Conservation (phyloP, 37 sponge, comb jelly and placozoan genomes). For the Beroe ovata region DNA sequence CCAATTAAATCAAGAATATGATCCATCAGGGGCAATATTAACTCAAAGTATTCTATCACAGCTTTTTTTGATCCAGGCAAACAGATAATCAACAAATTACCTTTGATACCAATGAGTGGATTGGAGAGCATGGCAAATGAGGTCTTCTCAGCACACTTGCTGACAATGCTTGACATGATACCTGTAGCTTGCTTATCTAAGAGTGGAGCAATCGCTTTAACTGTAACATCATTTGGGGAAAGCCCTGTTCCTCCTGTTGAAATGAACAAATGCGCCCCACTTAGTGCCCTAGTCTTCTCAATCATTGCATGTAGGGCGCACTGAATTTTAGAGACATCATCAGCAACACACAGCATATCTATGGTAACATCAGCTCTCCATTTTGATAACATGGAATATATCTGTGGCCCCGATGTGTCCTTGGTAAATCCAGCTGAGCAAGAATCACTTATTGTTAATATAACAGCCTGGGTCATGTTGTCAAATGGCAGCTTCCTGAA, state of each 20-base stretch:
- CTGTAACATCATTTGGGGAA: conserved; percentile 89
- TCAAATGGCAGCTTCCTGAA: too few species aligned
- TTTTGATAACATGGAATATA: not conserved
- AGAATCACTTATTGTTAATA: conserved; percentile 80
- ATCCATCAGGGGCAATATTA: not conserved
- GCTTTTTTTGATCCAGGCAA: conserved; percentile 94
- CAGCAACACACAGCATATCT: conserved; percentile 10
- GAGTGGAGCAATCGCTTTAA: conserved; percentile 79
- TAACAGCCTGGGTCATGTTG: not conserved
- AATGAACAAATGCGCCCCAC: conserved; percentile 70
- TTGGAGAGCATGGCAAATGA: conserved; percentile 92
- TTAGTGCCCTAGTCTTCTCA: not conserved
- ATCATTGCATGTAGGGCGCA: not conserved
- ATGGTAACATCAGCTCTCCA: not conserved
- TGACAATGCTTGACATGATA: conserved; percentile 77
- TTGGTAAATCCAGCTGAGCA: conserved; percentile 75
- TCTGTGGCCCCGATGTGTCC: conserved; percentile 83
- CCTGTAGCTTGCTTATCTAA: conserved; percentile 89
- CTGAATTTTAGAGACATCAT: not conserved
- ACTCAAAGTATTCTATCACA: conserved; percentile 11
- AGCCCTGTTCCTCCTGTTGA: conserved; percentile 99
- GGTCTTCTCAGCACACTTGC: conserved; percentile 82
- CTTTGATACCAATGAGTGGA: conserved; percentile 69
- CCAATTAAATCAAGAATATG: conserved; percentile 40
- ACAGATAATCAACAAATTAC: conserved; percentile 79